These are phyloP conservation scores for Hemiprocne comata DNA, from an alignment of 2,113 vertebrate species.

Conservation along the genomic window DNA sequence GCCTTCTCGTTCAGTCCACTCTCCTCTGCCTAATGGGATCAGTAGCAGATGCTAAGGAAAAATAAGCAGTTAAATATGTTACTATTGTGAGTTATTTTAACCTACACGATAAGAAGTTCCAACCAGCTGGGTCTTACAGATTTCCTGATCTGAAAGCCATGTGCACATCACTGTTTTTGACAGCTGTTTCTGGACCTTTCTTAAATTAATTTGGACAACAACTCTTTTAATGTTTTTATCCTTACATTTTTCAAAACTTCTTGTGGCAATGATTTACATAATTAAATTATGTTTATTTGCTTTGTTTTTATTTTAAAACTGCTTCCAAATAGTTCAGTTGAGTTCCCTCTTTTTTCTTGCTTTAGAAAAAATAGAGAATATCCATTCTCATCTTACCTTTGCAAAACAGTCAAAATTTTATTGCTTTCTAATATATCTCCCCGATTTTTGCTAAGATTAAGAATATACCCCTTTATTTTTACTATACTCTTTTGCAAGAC, in stretches of 20 bases:
- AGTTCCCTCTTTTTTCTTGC: background rate
- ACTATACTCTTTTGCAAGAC: background rate
- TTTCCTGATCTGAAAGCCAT: background rate
- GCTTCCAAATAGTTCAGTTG: background rate
- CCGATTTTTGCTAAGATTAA: background rate
- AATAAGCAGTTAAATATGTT: background rate
- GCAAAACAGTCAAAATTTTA: background rate
- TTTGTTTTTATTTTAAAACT: background rate
- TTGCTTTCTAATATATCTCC: background rate
- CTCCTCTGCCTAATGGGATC: background rate
- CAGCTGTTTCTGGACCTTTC: background rate
- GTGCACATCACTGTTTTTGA: background rate
- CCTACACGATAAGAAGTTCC: background rate
- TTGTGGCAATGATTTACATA: background rate
- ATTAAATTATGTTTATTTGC: background rate
- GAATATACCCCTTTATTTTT: background rate
- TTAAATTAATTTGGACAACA: background rate
- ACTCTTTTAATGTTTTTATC: background rate
- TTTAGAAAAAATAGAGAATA: background rate
- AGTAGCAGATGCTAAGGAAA: background rate
- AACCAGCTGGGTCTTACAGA: accelerated
- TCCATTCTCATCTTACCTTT: background rate
- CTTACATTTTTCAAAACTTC: background rate
- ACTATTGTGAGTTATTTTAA: background rate
- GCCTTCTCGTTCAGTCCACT: background rate